Evolutionary conservation across 2,113 vertebrate species (phyloP).

Genomic region (Gasterosteus nipponicus): DNA sequence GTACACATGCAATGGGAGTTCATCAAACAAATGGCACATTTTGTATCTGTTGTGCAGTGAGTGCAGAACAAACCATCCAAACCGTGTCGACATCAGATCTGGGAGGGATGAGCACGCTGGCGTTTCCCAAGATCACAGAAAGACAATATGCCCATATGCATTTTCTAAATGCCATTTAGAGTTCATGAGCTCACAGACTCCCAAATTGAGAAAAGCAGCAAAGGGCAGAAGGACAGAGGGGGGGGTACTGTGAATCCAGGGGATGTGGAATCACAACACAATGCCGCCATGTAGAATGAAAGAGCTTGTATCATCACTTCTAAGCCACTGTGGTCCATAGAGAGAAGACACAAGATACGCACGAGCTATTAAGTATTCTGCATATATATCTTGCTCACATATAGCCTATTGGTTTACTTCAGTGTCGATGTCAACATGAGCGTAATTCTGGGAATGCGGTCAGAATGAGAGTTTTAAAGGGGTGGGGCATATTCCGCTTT

Average conservation of each 20-base stretch:
- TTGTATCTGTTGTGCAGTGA: neutral
- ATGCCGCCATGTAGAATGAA: neutral
- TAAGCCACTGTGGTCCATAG: neutral
- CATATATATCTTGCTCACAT: neutral
- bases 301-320: neutral
- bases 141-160: slow-evolving; percentile 60
- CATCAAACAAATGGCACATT: slow-evolving; percentile 8
- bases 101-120: slow-evolving; percentile 52
- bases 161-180: slow-evolving; percentile 46
- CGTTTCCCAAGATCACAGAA: slow-evolving; percentile 45
- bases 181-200: slow-evolving; percentile 16
- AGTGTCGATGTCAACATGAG: slow-evolving; percentile 50
- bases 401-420: neutral
- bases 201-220: neutral
- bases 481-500: slow-evolving; percentile 81
- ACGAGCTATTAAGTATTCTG: neutral
- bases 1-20: slow-evolving; percentile 1
- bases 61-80: slow-evolving; percentile 11
- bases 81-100: slow-evolving; percentile 51
- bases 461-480: slow-evolving; percentile 74
- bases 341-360: neutral
- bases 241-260: neutral
- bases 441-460: slow-evolving; percentile 64
- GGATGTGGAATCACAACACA: neutral
- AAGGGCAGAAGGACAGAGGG: neutral